Evolutionary conservation across 2,888 invertebrate genomes (phyloP).

Genomic region (Ectropis crepuscularia): DNA sequence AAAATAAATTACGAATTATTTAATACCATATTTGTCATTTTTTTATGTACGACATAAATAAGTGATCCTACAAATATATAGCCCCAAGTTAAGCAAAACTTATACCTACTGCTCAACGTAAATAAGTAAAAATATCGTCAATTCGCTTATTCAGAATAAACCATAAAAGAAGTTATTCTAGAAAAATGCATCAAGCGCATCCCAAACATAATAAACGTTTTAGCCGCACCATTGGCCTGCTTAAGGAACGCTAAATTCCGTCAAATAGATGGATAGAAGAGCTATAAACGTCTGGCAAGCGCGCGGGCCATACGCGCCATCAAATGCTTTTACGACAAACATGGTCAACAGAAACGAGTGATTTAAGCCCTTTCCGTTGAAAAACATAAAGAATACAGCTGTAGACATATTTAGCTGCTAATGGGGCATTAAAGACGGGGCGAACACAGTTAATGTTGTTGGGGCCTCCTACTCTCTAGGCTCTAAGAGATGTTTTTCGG

Average conservation of each 20-base stretch:
- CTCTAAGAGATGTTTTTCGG: conserved; percentile 22
- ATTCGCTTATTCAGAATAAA: too few species aligned
- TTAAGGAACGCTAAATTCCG: conserved; percentile 36
- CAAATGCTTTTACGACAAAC: conserved; percentile 73
- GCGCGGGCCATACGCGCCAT: conserved; percentile 67
- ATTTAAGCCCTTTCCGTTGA: conserved; percentile 71
- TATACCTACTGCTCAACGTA: too few species aligned
- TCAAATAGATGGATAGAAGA: conserved; percentile 56
- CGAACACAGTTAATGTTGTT: conserved; percentile 34
- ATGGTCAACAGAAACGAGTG: conserved; percentile 71
- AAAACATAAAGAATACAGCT: conserved; percentile 73
- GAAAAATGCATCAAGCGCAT: conserved; percentile 3
- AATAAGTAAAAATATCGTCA: too few species aligned
- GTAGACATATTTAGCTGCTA: conserved; percentile 72
- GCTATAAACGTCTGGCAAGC: conserved; percentile 66
- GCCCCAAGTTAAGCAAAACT: neutral
- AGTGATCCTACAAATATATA: neutral
- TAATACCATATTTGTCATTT: too few species aligned
- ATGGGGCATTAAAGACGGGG: conserved; percentile 51
- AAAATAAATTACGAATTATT: too few species aligned
- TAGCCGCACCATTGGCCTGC: conserved; percentile 24
- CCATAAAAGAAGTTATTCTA: neutral
- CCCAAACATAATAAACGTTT: conserved; percentile 11
- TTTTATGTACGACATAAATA: too few species aligned
- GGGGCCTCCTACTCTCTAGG: conserved; percentile 1